A percentile compares a stretch with the other conserved stretches of the same genome.
Conservation (phyloP, 2,888 invertebrate genomes). For the Biston stratarius region DNA sequence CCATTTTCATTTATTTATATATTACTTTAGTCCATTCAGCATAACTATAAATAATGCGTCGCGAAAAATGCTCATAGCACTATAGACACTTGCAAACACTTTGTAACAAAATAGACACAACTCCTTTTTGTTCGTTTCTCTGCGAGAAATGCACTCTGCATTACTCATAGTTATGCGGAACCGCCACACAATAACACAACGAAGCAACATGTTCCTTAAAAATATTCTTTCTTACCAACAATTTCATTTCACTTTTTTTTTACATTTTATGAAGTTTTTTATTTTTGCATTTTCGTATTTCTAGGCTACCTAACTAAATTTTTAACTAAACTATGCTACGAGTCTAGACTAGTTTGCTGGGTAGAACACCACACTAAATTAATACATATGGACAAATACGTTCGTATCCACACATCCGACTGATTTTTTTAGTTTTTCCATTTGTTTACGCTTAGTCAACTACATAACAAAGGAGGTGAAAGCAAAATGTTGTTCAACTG, state of each 20-base stretch:
- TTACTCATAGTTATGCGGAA: conserved; percentile 86
- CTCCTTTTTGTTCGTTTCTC: conserved; percentile 76
- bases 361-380: conserved; percentile 85
- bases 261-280: conserved; percentile 86
- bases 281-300: conserved; percentile 87
- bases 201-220: conserved; percentile 87
- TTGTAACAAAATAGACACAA: conserved; percentile 87
- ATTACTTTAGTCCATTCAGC: conserved; percentile 86
- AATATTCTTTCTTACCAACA: conserved; percentile 88
- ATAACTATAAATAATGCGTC: conserved; percentile 86
- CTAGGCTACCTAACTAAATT: conserved; percentile 86
- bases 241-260: conserved; percentile 86
- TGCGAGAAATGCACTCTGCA: conserved; percentile 81
- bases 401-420: conserved; percentile 79
- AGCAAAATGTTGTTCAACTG: conserved; percentile 82
- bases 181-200: conserved; percentile 82
- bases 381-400: conserved; percentile 85
- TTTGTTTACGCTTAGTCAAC: conserved; percentile 84
- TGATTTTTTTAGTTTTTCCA: conserved; percentile 78
- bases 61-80: conserved; percentile 87
- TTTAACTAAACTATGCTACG: conserved; percentile 86
- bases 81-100: conserved; percentile 87
- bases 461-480: conserved; percentile 86
- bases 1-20: conserved; percentile 85
- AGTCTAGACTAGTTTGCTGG: conserved; percentile 86